A percentile compares a stretch with the other conserved stretches of the same genome.
phyloP scores from a whole-genome alignment of 2,113 vertebrate species.

The Phoenicopterus ruber region DNA sequence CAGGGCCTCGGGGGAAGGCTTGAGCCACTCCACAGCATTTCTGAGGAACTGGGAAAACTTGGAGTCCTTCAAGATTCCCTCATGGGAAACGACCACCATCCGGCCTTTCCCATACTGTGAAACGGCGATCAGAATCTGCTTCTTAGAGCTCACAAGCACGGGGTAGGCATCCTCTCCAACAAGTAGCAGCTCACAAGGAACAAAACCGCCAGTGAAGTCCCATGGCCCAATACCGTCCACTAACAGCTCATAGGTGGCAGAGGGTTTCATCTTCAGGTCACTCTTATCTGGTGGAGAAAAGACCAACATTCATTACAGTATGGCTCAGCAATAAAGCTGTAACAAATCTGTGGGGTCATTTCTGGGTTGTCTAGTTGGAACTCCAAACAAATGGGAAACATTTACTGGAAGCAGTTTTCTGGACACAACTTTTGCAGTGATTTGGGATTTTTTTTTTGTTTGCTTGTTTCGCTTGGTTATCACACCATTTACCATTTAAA shows the following conservation, averaged over 20 bases:
- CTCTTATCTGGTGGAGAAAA: background rate
- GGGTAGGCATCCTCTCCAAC: conserved; percentile 68
- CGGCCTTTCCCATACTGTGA: conserved; percentile 77
- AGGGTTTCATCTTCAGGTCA: conserved; percentile 51
- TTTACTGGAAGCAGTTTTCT: background rate
- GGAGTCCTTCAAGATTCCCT: conserved; percentile 73
- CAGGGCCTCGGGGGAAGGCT: conserved; percentile 50
- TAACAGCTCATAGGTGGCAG: conserved; percentile 60
- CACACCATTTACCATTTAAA: background rate
- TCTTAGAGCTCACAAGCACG: conserved; percentile 65
- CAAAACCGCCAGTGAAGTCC: conserved; percentile 62
- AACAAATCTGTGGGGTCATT: background rate
- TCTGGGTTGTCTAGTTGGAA: background rate
- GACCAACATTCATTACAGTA: background rate
- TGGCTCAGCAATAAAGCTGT: background rate
- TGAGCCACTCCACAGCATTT: conserved; percentile 84
- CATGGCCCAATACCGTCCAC: conserved; percentile 64
- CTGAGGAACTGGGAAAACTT: conserved; percentile 76
- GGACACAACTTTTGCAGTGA: background rate
- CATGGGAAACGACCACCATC: conserved; percentile 84
- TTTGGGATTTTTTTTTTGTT: background rate
- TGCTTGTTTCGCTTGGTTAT: background rate
- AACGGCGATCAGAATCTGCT: conserved; percentile 71
- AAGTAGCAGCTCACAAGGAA: conserved; percentile 74
- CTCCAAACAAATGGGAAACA: background rate